Conservation (phyloP, 2,888 invertebrate genomes). For the Coelogynopora nodosa region DNA sequence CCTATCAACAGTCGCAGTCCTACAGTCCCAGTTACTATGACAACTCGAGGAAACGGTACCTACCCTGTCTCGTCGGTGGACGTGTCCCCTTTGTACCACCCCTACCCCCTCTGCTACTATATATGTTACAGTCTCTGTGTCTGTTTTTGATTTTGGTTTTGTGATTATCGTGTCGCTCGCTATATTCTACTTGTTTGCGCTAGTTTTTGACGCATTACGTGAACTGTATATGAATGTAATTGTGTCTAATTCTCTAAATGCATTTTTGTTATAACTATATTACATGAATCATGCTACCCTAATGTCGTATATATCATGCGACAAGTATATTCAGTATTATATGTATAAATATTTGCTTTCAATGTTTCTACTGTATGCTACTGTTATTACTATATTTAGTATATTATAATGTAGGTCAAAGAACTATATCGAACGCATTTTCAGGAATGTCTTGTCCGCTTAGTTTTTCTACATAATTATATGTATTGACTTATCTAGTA, state of each 20-base stretch:
- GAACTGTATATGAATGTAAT: background rate
- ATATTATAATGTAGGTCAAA: too few species aligned
- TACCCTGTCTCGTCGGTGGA: background rate
- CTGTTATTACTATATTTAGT: background rate
- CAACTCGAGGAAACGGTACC: constrained; percentile 17
- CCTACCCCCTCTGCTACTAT: background rate
- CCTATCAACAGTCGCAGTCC: constrained; percentile 6
- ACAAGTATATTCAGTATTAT: background rate
- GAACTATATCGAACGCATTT: too few species aligned
- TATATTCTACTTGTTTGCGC: background rate
- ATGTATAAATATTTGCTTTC: background rate
- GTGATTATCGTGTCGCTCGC: background rate
- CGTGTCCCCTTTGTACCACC: background rate
- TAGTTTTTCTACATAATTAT: too few species aligned
- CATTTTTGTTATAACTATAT: background rate
- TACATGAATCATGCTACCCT: too few species aligned
- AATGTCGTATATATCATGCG: background rate
- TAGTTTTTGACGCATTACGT: background rate
- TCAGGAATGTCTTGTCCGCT: too few species aligned
- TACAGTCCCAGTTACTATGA: constrained; percentile 13
- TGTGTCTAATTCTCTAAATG: background rate
- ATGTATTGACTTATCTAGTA: too few species aligned
- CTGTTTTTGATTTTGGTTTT: background rate
- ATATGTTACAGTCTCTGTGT: background rate
- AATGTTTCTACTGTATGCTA: background rate